Base-by-base conservation (phyloP, 2,797 vertebrate genomes). In the Nyctalus aviator region DNA sequence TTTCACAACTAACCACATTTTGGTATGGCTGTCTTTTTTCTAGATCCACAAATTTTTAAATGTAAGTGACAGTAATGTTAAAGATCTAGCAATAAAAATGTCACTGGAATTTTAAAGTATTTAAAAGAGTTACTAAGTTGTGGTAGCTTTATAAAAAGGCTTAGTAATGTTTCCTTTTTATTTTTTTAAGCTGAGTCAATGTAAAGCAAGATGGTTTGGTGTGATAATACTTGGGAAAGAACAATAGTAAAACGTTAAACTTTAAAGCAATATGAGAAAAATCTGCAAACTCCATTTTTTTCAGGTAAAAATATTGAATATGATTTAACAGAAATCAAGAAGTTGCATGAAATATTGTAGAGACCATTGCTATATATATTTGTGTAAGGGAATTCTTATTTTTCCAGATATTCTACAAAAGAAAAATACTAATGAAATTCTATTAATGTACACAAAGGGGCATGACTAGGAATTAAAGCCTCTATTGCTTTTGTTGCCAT, bases 271-370 rank as follows among this genome's bases (percentile, higher is more conserved):
- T 75, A 23, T 59, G 32, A 46, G 72, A 82, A 90, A 92, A 90
- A 72, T 53, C 53, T 82, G n/a, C 32, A 91, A 88, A 86, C 27
- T 21, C 12, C 21, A 77, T 37, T 92, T 84, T 20, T 89, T 88
- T 57, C 8, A 35, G 5, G 1, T 90, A 93, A 95, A 93, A 69
- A 95, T 72, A n/a, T 55, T 94, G n/a, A 84, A 93, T 88, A 69
- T 81, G 18, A 75, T 72, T 53, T 82, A 62, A 48, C 46, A 41
- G 17, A 1, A 73, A 88, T 64, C 82, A 88, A 79, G 30, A 71
- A 25, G 37, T 87, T 82, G 32, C 30, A 53, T 44, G n/a, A 48
- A 92, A 85, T 73, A 53, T 27, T 71, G 8, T 37, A 46, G 27
- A 94, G 55, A 83, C 15, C 64, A 89, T 77, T 76, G 35, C 46